Base-by-base conservation (phyloP, 2,797 vertebrate species). In the Pelochelys cantorii region DNA sequence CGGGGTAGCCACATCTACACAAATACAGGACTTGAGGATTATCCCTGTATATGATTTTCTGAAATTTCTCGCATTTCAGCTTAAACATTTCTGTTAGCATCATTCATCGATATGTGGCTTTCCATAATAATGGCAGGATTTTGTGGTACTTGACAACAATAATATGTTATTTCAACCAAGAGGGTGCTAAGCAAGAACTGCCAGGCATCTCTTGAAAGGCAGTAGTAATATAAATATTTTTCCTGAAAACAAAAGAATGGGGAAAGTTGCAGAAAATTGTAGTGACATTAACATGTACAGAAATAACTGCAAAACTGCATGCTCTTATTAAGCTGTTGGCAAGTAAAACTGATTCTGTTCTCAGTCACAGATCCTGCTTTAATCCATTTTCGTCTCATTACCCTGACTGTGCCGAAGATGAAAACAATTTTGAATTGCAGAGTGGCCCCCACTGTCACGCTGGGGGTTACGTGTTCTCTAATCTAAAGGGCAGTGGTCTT, bases 341-440 rank as follows among this genome's bases (percentile, higher is more conserved):
- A 93, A 83, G 88, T 74, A 85, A 81, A 92, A 75, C 75, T 80
- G 87, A 85, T 92, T 96, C 60, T 90, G 27, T 91, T 92, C 95
- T 79, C 84, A 88, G 4, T 90, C 78, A 77, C 62, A 90, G 83
- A 37, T 94, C 53, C 59, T 65, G 29, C 77, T 96, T 65, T 95
- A 92, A 92, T 94, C 48, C 65, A 57, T 88, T 79, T 53, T 95
- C 79, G 80, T 96, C 79, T 92, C 92, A 92, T 96, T 96, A 88
- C 65, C 53, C 25, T 78, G 84, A 59, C 80, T 94, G 82, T 81
- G 60, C n/a, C 31, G 85, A 84, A 90, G 94, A 83, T 83, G 57
- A 87, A 90, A 57, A 77, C 12, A 48, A 52, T 92, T 96, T 79
- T 31, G 82, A 78, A 59, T 90, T 95, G 93, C 77, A 90, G 57